Evolutionary conservation across 2,888 invertebrate species (phyloP).

Genomic region (Dolomedes plantarius): DNA sequence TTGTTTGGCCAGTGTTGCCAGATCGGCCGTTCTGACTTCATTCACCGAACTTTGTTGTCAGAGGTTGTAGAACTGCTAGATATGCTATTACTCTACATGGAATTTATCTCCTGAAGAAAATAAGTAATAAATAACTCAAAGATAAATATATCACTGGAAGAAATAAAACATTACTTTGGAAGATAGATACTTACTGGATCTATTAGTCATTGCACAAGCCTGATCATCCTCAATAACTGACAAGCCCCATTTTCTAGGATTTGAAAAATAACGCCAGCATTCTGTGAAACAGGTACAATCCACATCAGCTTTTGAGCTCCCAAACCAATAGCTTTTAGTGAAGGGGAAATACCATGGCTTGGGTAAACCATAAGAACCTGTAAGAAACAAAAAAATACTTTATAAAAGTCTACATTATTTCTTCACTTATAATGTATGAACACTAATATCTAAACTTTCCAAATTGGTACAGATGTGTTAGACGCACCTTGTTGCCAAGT

Average conservation of each 20-base stretch:
- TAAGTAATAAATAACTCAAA: too few relatives aligned
- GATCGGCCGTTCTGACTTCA: too few relatives aligned
- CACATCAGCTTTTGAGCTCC: conserved; percentile 69
- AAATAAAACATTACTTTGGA: too few relatives aligned
- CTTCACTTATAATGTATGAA: neutral
- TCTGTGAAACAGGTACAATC: conserved; percentile 50
- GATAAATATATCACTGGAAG: too few relatives aligned
- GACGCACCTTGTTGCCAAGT: too few relatives aligned
- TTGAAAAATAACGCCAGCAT: conserved; percentile 55
- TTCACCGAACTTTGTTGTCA: too few relatives aligned
- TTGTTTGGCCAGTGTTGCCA: too few relatives aligned
- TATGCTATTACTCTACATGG: too few relatives aligned
- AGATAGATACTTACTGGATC: conserved; percentile 53
- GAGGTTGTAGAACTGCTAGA: too few relatives aligned
- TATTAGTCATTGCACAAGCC: conserved; percentile 70
- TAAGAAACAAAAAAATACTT: conserved; percentile 7
- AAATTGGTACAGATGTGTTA: too few relatives aligned
- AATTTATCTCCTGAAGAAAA: too few relatives aligned
- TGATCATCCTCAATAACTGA: conserved; percentile 72
- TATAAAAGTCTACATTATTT: neutral
- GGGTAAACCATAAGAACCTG: conserved; percentile 80
- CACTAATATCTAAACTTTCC: too few relatives aligned
- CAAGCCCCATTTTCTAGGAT: conserved; percentile 64
- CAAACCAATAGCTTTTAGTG: conserved; percentile 79
- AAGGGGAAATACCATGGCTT: conserved; percentile 81